Conservation (phyloP, 1,140 invertebrate genomes). For the Triops cancriformis region DNA sequence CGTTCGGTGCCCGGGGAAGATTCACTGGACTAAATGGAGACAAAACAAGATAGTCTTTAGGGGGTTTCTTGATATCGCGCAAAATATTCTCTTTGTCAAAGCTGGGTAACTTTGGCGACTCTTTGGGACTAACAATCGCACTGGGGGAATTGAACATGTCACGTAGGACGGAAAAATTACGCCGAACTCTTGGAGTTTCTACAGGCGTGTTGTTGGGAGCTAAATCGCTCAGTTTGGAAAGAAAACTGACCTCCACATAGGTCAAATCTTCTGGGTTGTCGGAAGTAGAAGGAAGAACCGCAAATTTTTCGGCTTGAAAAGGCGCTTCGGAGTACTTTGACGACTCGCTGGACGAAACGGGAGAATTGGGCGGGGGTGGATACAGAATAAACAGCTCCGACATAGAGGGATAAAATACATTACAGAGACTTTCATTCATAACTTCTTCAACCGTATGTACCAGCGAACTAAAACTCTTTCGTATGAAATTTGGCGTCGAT, state of each 20-base stretch:
- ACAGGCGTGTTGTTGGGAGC: not conserved
- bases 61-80: not conserved
- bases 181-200: not conserved
- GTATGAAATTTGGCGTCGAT: not conserved
- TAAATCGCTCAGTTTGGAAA: conserved; percentile 18
- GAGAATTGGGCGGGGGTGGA: conserved; percentile 7
- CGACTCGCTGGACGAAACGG: conserved; percentile 12
- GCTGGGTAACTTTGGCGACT: not conserved
- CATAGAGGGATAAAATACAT: conserved; percentile 14
- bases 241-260: conserved; percentile 25
- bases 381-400: not conserved
- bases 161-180: conserved; percentile 23
- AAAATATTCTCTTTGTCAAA: not conserved
- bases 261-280: conserved; percentile 14
- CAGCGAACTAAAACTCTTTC: not conserved
- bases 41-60: not conserved
- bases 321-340: conserved; percentile 16
- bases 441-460: conserved; percentile 18
- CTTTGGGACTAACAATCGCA: not conserved
- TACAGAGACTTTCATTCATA: conserved; percentile 17
- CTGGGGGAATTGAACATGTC: conserved; percentile 19
- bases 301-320: conserved; percentile 17
- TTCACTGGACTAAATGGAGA: not conserved
- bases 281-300: not conserved
- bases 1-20: not conserved